Percentiles rank a stretch among this genome's conserved stretches.
These are phyloP conservation scores for Beaufortia kweichowensis DNA, from an alignment of 2,113 vertebrate species.

Conservation along the genomic window DNA sequence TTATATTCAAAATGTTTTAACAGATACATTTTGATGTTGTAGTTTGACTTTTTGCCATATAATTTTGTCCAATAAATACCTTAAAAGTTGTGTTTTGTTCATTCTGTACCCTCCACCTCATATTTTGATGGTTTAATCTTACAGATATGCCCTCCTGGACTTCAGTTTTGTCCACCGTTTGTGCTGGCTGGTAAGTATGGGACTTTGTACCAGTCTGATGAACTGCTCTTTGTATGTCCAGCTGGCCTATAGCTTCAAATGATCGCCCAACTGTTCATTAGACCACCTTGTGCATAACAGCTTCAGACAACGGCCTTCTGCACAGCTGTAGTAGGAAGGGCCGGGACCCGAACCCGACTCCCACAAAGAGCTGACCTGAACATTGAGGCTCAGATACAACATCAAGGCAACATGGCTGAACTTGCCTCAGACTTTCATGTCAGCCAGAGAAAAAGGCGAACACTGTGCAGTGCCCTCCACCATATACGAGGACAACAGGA, in stretches of 20 bases:
- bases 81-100: too few species aligned
- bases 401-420: conserved; percentile 30
- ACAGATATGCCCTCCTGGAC: too few species aligned
- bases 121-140: too few species aligned
- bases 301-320: conserved; percentile 13
- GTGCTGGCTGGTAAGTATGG: background rate
- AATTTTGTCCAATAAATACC: too few species aligned
- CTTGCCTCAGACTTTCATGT: conserved; percentile 32
- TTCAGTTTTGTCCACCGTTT: too few species aligned
- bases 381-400: conserved; percentile 23
- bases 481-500: conserved; percentile 23
- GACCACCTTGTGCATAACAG: conserved; percentile 10
- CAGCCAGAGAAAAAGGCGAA: conserved; percentile 19
- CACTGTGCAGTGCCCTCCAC: conserved; percentile 7
- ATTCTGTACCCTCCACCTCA: too few species aligned
- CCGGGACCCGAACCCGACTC: conserved; percentile 14
- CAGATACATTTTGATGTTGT: too few species aligned
- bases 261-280: background rate
- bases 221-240: conserved; percentile 40
- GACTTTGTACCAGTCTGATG: conserved; percentile 31
- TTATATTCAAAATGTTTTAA: too few species aligned
- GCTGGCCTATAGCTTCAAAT: conserved; percentile 14
- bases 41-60: too few species aligned
- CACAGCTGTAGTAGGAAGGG: conserved; percentile 30
- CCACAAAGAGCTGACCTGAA: conserved; percentile 31